A percentile compares a stretch with the other conserved stretches of the same genome.
Evolutionary conservation across 1,140 invertebrate genomes (phyloP).

Genomic region (Cataglyphis hispanica): DNA sequence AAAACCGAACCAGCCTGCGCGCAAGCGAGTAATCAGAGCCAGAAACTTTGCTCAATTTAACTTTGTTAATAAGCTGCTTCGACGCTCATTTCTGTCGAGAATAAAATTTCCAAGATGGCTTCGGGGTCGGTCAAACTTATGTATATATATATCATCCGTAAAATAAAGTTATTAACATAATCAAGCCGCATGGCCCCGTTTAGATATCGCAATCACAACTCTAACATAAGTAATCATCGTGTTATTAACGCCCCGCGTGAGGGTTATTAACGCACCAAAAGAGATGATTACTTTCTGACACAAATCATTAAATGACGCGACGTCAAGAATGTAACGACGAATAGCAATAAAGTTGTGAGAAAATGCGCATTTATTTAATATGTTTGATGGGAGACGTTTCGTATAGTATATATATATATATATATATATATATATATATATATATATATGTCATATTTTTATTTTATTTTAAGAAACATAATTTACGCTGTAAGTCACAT

Average conservation of each 20-base stretch:
- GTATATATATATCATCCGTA: constrained; percentile 26
- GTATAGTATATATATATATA: too few relatives aligned
- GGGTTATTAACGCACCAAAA: not conserved
- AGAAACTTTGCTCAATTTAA: constrained; percentile 74
- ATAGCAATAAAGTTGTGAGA: not conserved
- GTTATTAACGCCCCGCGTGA: not conserved
- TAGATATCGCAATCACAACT: constrained; percentile 41
- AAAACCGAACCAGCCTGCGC: constrained; percentile 53
- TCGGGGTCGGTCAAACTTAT: constrained; percentile 41
- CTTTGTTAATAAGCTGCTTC: constrained; percentile 74
- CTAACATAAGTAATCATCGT: not conserved
- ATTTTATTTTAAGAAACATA: not conserved
- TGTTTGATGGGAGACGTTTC: too few relatives aligned
- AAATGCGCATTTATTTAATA: not conserved
- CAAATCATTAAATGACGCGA: not conserved
- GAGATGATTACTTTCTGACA: constrained; percentile 5
- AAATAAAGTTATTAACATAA: constrained; percentile 65
- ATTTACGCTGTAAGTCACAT: not conserved
- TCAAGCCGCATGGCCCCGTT: constrained; percentile 20
- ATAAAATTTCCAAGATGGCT: constrained; percentile 63
- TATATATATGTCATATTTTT: not conserved
- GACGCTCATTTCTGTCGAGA: constrained; percentile 57
- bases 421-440: too few relatives aligned
- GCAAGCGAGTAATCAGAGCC: constrained; percentile 66
- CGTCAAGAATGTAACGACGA: not conserved